Evolutionary conservation across 1,140 invertebrate species (phyloP), one percentile per base, ranked within the genome.

Genomic region (Drosophila parabipectinata): DNA sequence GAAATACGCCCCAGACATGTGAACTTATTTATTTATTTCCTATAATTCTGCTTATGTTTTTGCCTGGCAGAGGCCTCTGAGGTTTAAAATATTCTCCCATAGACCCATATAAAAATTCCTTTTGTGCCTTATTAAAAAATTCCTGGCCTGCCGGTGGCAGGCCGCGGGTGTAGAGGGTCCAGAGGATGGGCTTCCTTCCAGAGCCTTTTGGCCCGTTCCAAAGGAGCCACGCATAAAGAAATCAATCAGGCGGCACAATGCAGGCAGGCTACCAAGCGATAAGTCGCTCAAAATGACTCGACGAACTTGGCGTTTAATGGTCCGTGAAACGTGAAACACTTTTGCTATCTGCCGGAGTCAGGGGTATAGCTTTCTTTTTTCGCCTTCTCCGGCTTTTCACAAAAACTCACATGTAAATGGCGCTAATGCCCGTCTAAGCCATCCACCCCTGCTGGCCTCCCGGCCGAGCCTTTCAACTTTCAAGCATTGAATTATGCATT

Each of bases 321-420:
- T 72, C 83, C 82, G 82, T 87, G 78, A 87, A 87, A 87, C 82
- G 83, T 87, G 82, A 87, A 87, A 87, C 83, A 88, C 82, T 87
- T 75, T 87, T 88, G 83, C 72, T 73, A 80, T 80, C 78, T 80
- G 58, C 51, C 28, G 69, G 48, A 47, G 62, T 55, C 47, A 15
- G 50, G 51, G 47, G 50, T 39, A 55, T 51, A 12, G 9, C 51
- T 53, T 44, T 18, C 6, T 7, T 44, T 18, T 14, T 37, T 10
- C 3, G 21, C 44, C 37, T 26, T 45, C 41, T 21, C 66, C 56
- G 55, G 47, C 62, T 85, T 81, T 75, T 68, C 39, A 18, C 26
- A 44, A 15, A 74, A 87, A 75, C 75, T 81, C 77, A 82, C 79
- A 88, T 87, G 82, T 88, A 81, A 87, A 85, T 87, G 68, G 28